Evolutionary conservation across 2,888 invertebrate species (phyloP).

Genomic region (Mechanitis messenoides): DNA sequence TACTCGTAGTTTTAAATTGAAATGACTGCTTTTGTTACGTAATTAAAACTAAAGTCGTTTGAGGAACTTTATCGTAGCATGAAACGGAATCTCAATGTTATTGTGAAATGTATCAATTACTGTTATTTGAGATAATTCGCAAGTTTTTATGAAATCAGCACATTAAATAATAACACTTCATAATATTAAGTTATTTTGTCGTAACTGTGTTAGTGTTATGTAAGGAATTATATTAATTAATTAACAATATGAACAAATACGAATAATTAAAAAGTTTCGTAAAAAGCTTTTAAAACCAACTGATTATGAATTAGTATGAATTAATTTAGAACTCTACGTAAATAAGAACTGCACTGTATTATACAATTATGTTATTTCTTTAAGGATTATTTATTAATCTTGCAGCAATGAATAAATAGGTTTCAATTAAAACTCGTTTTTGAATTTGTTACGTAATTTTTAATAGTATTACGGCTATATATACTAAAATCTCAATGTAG

Average conservation of each 20-base stretch:
- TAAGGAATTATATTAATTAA: no score
- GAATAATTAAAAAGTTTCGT: no score
- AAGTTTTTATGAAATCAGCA: constrained; percentile 2
- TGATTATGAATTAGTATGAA: no score
- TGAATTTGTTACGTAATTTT: constrained; percentile 1
- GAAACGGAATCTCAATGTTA: constrained; percentile 17
- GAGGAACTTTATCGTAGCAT: constrained; percentile 8
- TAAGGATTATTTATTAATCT: no score
- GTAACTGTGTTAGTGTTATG: no score
- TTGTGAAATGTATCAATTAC: constrained; percentile 12
- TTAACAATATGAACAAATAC: no score
- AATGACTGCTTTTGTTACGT: constrained; percentile 15
- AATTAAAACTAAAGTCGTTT: constrained; percentile 26
- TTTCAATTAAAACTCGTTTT: constrained; percentile 1
- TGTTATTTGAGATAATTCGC: background rate
- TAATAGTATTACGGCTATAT: constrained; percentile 1
- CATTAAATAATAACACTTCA: background rate
- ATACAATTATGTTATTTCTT: no score
- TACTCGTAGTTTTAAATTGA: no score
- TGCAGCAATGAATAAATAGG: background rate
- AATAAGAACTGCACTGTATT: no score
- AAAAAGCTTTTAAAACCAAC: no score
- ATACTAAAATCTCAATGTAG: background rate
- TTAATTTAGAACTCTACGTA: no score
- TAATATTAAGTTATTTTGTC: background rate